Percentiles rank a stretch among this genome's conserved stretches.
Conservation (phyloP, 2,888 invertebrate species). For the Hyalella azteca region DNA sequence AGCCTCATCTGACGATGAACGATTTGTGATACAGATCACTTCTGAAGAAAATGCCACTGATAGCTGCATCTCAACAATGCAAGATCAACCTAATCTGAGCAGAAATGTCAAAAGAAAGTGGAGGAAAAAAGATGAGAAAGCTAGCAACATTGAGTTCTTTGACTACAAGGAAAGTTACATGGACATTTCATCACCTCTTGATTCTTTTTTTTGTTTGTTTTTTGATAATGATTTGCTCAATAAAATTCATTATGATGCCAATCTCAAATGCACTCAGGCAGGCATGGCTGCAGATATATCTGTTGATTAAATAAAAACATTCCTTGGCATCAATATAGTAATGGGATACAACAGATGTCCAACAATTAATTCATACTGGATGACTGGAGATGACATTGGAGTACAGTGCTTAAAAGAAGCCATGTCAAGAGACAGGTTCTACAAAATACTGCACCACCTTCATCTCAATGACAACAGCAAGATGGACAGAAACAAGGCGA, state of each 20-base stretch:
- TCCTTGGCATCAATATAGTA: not conserved
- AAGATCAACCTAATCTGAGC: too few species aligned
- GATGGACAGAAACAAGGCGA: not conserved
- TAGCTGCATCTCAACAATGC: too few species aligned
- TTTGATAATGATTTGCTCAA: not conserved
- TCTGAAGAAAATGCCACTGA: too few species aligned
- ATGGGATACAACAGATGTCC: not conserved
- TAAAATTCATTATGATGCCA: not conserved
- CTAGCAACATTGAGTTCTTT: not conserved
- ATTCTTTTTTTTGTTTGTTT: not conserved
- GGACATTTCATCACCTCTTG: not conserved
- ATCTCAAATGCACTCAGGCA: not conserved
- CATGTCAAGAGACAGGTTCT: not conserved
- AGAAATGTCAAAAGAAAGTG: too few species aligned
- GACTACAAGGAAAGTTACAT: not conserved
- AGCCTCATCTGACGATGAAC: too few species aligned
- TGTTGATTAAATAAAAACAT: not conserved
- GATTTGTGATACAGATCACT: too few species aligned
- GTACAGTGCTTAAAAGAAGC: not conserved
- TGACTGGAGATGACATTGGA: not conserved
- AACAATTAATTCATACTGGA: not conserved
- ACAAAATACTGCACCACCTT: not conserved
- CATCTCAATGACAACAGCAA: conserved; percentile 32
- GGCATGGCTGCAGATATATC: not conserved
- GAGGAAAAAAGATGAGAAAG: conserved; percentile 2